phyloP scores from a whole-genome alignment of 2,113 vertebrate genomes.

The Archilochus colubris region DNA sequence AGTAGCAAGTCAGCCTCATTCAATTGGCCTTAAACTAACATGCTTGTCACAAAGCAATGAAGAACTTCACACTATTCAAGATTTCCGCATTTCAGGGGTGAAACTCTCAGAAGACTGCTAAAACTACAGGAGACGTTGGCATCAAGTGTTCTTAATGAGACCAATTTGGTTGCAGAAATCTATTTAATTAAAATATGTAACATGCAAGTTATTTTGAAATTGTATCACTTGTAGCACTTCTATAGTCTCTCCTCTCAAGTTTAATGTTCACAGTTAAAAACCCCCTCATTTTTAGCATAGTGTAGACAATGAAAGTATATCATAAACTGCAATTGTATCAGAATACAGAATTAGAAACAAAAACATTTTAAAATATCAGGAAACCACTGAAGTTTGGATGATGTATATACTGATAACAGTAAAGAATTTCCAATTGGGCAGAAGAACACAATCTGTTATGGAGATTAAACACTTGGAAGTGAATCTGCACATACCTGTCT shows the following conservation, averaged over 20 bases:
- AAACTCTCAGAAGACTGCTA: neutral
- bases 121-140: fast-evolving
- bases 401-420: neutral
- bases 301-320: neutral
- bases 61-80: neutral
- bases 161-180: neutral
- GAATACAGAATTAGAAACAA: neutral
- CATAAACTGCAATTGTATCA: neutral
- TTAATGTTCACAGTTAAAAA: neutral
- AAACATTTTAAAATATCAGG: neutral
- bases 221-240: neutral
- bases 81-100: neutral
- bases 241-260: neutral
- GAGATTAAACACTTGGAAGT: neutral
- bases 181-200: neutral
- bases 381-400: neutral
- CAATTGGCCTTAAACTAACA: neutral
- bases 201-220: neutral
- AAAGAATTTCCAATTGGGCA: neutral
- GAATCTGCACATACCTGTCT: neutral
- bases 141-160: neutral
- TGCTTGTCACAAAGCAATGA: neutral
- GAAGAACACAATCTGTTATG: neutral
- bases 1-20: neutral
- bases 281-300: fast-evolving